Evolutionary conservation across 2,888 invertebrate species (phyloP), one percentile per base, ranked within the genome.

Genomic region (Trichogramma evanescens): DNA sequence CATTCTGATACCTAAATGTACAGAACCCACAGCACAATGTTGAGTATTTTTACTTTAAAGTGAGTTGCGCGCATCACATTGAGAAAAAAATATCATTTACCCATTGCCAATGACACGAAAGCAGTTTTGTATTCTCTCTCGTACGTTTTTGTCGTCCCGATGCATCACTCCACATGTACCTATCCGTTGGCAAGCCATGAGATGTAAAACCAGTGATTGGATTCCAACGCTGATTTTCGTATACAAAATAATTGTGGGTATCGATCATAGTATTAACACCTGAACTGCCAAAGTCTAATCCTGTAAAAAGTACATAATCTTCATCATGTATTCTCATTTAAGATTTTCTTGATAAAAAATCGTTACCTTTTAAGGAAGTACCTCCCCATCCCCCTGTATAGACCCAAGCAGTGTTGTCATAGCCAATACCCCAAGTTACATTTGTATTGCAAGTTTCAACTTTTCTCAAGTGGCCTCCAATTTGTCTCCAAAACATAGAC

Each of bases 161-260:
- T 39, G 87, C 83, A 76, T 95, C 95, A 72, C 93, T 93, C 95
- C 95, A 95, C 86, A 91, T 91, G 71, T 89, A 87, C 38, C 92
- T 82, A 75, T 93, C 93, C 0, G 92, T 93, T 39, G 93, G 93
- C 55, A 93, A 80, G 13, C 92, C 90, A 66, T 91, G 88, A 3
- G 91, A 86, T 2, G 92, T 90, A 72, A 93, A 95, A 4, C 94
- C 94, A 64, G 90, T 89, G 4, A 95, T 82, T 0, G 94, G 94
- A 82, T 93, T 93, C 95, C 95, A 95, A 62, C 94, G 82, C 78
- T 95, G 95, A 76, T 95, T 95, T 80, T 95, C 95, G 76, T 94
- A 95, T 10, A 94, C 90, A 71, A 89, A 89, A 74, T 91, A 91
- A 68, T 88, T 89, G 77, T 92, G 89, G 8, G 89, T 88, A 75